Conservation (phyloP, 2,113 vertebrate species). For the Hoplias malabaricus region DNA sequence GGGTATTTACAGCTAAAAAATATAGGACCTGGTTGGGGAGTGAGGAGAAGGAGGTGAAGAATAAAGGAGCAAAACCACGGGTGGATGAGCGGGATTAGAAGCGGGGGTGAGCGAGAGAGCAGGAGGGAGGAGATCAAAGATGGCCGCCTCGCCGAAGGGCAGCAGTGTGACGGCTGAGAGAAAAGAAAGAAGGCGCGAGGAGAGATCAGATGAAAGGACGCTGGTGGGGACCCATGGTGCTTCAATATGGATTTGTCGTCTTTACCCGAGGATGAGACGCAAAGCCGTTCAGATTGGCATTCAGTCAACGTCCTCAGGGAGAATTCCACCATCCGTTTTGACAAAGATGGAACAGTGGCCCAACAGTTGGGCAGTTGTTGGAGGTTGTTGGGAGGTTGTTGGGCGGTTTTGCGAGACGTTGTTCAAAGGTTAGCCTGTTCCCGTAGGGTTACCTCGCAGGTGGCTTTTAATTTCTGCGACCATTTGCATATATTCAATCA, state of each 20-base stretch:
- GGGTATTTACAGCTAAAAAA: constrained; percentile 20
- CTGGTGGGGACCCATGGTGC: neutral
- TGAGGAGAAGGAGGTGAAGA: neutral
- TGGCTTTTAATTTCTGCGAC: constrained; percentile 73
- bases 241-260: constrained; percentile 30
- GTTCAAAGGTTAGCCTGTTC: constrained; percentile 49
- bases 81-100: constrained; percentile 51
- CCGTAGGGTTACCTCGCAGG: constrained; percentile 68
- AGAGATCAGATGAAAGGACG: constrained; percentile 34
- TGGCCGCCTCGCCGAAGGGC: constrained; percentile 30
- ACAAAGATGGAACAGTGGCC: neutral
- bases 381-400: constrained; percentile 55
- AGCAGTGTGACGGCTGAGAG: constrained; percentile 16
- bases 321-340: neutral
- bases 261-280: neutral
- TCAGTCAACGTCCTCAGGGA: neutral
- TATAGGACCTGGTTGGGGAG: neutral
- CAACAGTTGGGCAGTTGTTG: constrained; percentile 48
- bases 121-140: constrained; percentile 33
- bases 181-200: constrained; percentile 1
- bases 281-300: constrained; percentile 4
- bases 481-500: constrained; percentile 83
- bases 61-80: neutral
- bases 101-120: constrained; percentile 9
- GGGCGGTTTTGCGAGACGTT: constrained; percentile 12